A percentile compares a stretch with the other conserved stretches of the same genome.
phyloP scores from a whole-genome alignment of 2,797 vertebrate species.

The Champsocephalus esox region DNA sequence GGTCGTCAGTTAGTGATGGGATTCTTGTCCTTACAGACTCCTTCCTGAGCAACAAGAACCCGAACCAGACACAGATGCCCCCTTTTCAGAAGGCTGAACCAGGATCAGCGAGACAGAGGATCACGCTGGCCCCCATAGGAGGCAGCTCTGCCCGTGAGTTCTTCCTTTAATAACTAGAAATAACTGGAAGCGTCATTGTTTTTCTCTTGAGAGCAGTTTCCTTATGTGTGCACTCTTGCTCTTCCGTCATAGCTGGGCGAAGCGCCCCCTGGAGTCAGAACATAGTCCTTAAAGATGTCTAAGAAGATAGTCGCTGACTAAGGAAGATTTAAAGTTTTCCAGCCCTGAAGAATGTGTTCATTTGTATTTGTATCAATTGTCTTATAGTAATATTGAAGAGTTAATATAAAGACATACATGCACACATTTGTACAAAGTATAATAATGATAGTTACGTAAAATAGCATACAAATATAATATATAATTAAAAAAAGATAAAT shows the following conservation, averaged over 20 bases:
- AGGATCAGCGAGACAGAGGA: conserved; percentile 87
- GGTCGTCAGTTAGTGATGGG: neutral
- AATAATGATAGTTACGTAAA: no score
- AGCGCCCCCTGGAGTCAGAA: conserved; percentile 14
- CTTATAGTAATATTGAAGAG: no score
- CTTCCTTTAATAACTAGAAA: no score
- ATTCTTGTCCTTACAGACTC: conserved; percentile 62
- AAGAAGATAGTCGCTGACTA: neutral
- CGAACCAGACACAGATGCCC: conserved; percentile 69
- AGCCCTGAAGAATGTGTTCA: no score
- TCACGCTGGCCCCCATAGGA: conserved; percentile 86
- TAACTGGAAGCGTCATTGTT: neutral
- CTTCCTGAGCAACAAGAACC: conserved; percentile 57
- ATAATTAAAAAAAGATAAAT: no score
- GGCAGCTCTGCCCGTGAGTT: conserved; percentile 83
- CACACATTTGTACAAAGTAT: no score
- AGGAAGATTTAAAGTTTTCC: neutral
- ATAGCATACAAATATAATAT: no score
- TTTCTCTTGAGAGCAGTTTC: neutral
- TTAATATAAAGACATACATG: no score
- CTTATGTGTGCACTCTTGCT: neutral
- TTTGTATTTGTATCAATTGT: no score
- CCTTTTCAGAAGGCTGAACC: conserved; percentile 88
- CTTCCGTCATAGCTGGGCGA: neutral
- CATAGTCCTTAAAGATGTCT: neutral